Percentiles rank a stretch among this genome's conserved stretches.
phyloP scores from a whole-genome alignment of 1,140 invertebrate species.

The Halictus rubicundus region DNA sequence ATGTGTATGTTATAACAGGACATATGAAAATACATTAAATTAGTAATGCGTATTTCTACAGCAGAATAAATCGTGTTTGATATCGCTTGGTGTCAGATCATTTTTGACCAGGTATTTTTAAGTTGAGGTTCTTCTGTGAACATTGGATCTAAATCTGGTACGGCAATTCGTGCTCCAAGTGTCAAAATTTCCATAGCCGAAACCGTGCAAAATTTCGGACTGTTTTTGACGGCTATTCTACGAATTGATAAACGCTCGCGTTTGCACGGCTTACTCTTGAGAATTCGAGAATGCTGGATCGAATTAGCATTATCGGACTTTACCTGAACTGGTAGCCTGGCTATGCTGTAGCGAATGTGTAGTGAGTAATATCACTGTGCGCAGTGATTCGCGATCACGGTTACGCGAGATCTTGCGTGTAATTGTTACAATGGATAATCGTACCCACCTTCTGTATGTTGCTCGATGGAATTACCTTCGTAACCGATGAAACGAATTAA shows the following conservation, averaged over 20 bases:
- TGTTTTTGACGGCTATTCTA: background rate
- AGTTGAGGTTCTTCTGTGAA: no score
- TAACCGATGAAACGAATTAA: background rate
- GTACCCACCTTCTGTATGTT: background rate
- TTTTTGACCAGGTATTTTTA: no score
- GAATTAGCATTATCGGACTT: slow-evolving; percentile 20
- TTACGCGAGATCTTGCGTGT: background rate
- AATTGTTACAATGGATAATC: slow-evolving; percentile 1
- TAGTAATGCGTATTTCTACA: no score
- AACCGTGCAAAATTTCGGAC: no score
- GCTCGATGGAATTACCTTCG: background rate
- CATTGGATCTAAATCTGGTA: no score
- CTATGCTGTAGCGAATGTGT: background rate
- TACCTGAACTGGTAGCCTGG: background rate
- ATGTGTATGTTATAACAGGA: no score
- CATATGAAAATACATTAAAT: no score
- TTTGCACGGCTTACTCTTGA: slow-evolving; percentile 17
- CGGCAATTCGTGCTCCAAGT: no score
- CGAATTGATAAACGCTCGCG: slow-evolving; percentile 15
- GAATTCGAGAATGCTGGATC: slow-evolving; percentile 27
- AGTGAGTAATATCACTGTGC: background rate
- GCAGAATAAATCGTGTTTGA: no score
- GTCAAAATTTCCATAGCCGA: no score
- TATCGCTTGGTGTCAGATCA: no score
- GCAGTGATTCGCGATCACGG: slow-evolving; percentile 6